Conservation (phyloP, 2,113 vertebrate species). For the Parotia lawesii region DNA sequence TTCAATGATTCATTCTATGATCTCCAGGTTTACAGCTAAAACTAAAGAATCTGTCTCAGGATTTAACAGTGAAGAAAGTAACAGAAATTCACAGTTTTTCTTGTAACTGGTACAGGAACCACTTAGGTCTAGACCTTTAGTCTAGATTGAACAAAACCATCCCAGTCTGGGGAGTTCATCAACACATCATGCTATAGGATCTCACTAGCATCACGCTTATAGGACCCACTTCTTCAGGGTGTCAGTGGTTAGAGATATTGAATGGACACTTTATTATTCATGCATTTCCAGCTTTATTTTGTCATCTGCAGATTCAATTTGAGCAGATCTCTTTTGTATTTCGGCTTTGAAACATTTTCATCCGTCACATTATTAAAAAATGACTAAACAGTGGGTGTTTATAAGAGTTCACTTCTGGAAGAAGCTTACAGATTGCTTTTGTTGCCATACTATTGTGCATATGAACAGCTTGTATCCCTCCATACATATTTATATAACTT, state of each 20-base stretch:
- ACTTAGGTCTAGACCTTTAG: neutral
- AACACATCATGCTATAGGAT: neutral
- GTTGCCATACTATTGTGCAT: conserved; percentile 43
- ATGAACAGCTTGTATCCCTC: conserved; percentile 40
- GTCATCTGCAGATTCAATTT: neutral
- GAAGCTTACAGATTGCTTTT: conserved; percentile 41
- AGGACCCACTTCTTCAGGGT: neutral
- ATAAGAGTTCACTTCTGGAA: conserved; percentile 39
- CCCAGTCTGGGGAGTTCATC: neutral
- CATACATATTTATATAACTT: conserved; percentile 66
- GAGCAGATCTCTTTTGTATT: neutral
- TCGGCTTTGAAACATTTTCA: conserved; percentile 32
- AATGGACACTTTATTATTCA: neutral
- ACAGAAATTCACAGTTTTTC: neutral
- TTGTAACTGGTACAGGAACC: neutral
- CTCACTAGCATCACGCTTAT: neutral
- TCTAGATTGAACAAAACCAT: neutral
- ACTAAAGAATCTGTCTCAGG: neutral
- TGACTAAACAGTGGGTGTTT: conserved; percentile 49
- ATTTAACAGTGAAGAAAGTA: neutral
- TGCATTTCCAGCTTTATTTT: neutral
- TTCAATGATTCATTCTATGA: neutral
- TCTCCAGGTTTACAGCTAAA: neutral
- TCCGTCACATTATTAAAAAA: conserved; percentile 48
- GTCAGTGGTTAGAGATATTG: neutral